phyloP scores from a whole-genome alignment of 2,888 invertebrate genomes.

The Amorpha juglandis region DNA sequence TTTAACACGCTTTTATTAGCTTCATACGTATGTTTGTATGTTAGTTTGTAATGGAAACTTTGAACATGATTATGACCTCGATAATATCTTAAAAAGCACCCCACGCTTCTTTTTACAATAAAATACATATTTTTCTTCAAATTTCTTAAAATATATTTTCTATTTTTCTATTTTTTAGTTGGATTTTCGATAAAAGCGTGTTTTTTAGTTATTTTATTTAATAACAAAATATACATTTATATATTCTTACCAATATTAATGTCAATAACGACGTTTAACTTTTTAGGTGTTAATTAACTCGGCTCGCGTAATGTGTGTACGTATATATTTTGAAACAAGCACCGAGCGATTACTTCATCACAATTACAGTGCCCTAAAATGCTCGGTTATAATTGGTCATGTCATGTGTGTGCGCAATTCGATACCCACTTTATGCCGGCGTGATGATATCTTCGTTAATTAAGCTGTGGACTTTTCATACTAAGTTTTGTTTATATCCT shows the following conservation, averaged over 20 bases:
- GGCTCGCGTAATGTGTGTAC: not conserved
- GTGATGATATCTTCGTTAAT: slow-evolving; percentile 16
- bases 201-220: too few species aligned
- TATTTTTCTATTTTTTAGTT: too few species aligned
- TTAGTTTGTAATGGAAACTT: too few species aligned
- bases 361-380: slow-evolving; percentile 23
- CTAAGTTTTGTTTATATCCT: not conserved
- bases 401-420: slow-evolving; percentile 24
- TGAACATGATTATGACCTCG: too few species aligned
- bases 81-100: too few species aligned
- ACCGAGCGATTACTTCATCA: slow-evolving; percentile 27
- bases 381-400: slow-evolving; percentile 21
- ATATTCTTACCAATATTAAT: not conserved
- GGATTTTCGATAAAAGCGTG: too few species aligned
- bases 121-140: too few species aligned
- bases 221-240: too few species aligned
- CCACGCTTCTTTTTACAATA: too few species aligned
- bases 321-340: not conserved
- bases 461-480: not conserved
- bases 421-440: slow-evolving; percentile 5
- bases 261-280: not conserved
- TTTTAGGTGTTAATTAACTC: not conserved
- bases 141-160: too few species aligned
- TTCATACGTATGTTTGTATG: too few species aligned
- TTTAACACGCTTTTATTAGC: too few species aligned